Evolutionary conservation across 1,140 invertebrate genomes (phyloP), one percentile per base, ranked within the genome.

Genomic region (Gerris buenoi): DNA sequence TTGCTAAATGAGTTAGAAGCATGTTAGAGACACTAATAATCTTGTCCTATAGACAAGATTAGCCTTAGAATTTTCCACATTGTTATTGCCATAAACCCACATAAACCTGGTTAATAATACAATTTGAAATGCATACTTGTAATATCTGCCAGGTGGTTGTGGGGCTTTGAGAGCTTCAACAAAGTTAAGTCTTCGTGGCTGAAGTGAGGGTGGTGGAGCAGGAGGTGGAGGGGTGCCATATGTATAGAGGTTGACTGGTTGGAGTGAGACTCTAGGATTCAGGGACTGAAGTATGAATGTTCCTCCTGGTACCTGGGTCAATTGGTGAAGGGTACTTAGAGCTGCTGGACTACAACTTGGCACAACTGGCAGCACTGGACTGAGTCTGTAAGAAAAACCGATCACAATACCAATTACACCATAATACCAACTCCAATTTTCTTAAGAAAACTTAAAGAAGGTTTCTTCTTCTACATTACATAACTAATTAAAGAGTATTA

Each of bases 301-400:
- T 2, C 65, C 68, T 57, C 66, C 57, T 1, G 68, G 65, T 5
- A 65, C 65, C 18, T 69, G 68, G 14, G 65, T 67, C 23, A 69
- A 64, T 25, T 69, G 68, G 25, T 69, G 68, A 10, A 69, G 28
- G 14, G 68, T 69, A 29, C 59, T 64, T 1, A 69, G 68, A 15
- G 68, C 68, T n/a, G 68, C 68, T 1, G 68, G 58, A 14, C 65
- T 66, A 5, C 65, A 69, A 15, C 60, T 33, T 5, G 68, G 68
- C 33, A 69, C 68, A 22, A 62, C 63, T 33, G 68, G 68, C 5
- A 67, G 26, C n/a, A 69, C 66, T 5, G 68, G 68, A 25, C 82
- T 29, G 79, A 77, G 61, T 81, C 79, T 64, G 27, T 15, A 64
- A 64, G 2, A 64, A 18, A 63, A 27, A 10, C 22, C 2, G n/a